Evolutionary conservation across 2,888 invertebrate genomes (phyloP).

Genomic region (Sarcophaga rosellei): DNA sequence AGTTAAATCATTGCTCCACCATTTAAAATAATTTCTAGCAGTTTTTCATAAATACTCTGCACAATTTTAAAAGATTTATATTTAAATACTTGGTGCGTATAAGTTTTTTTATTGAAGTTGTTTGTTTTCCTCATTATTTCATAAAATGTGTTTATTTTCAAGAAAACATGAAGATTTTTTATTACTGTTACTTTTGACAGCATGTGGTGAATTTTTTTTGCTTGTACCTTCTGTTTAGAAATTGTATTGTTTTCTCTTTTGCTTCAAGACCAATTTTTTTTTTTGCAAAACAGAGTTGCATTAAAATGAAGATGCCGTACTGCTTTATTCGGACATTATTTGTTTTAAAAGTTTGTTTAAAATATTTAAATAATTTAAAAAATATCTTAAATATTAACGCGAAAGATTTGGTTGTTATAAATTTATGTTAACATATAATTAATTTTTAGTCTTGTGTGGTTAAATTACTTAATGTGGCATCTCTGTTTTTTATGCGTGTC

Average conservation of each 20-base stretch:
- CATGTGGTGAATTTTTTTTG: constrained; percentile 59
- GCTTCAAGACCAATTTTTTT: constrained; percentile 1
- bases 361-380: no score
- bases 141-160: constrained; percentile 51
- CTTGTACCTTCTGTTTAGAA: constrained; percentile 14
- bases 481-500: constrained; percentile 41
- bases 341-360: no score
- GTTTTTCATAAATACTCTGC: constrained; percentile 75
- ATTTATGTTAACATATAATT: neutral
- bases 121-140: constrained; percentile 2
- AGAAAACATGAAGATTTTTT: constrained; percentile 69
- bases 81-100: constrained; percentile 76
- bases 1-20: constrained; percentile 76
- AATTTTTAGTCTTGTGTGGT: neutral
- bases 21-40: constrained; percentile 76
- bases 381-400: neutral
- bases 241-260: constrained; percentile 48
- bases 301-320: constrained; percentile 23
- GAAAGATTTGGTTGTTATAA: constrained; percentile 1
- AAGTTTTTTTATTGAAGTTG: constrained; percentile 62
- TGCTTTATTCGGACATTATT: neutral
- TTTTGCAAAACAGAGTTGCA: constrained; percentile 40
- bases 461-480: constrained; percentile 38
- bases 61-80: constrained; percentile 73
- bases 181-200: constrained; percentile 36